Percentiles rank a stretch among this genome's conserved stretches.
These are phyloP conservation scores for Ibycter americanus DNA, from an alignment of 2,797 vertebrate genomes.

Conservation along the genomic window DNA sequence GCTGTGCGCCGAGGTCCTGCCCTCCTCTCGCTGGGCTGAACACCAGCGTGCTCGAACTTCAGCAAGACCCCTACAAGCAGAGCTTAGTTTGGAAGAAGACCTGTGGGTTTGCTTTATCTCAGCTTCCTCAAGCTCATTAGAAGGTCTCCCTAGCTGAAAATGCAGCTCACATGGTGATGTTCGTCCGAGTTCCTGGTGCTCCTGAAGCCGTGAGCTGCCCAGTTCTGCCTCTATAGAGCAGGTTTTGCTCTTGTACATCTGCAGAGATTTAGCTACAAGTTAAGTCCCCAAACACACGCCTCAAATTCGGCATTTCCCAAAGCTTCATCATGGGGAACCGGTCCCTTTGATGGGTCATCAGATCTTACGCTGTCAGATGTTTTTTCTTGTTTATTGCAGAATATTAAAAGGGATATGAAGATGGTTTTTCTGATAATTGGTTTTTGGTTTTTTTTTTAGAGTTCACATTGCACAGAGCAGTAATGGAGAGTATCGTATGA, in stretches of 20 bases:
- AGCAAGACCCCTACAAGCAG: not conserved
- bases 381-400: not conserved
- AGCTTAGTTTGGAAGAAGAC: not conserved
- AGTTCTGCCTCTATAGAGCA: not conserved
- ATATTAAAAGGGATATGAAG: not conserved
- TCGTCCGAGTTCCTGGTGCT: not conserved
- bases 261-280: not conserved
- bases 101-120: not conserved
- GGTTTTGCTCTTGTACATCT: not conserved
- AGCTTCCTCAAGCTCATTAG: not conserved
- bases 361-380: not conserved
- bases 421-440: fast-evolving
- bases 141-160: not conserved
- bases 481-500: not conserved
- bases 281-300: fast-evolving
- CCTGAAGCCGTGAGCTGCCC: not conserved
- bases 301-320: not conserved
- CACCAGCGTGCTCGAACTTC: not conserved
- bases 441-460: too few relatives aligned
- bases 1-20: not conserved
- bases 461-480: not conserved
- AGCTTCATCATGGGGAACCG: fast-evolving
- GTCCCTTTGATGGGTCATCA: not conserved
- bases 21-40: not conserved
- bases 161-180: not conserved